Percentiles rank a stretch among this genome's conserved stretches.
Evolutionary conservation across 2,797 vertebrate species (phyloP).

Genomic region (Phrynocephalus guinanensis): DNA sequence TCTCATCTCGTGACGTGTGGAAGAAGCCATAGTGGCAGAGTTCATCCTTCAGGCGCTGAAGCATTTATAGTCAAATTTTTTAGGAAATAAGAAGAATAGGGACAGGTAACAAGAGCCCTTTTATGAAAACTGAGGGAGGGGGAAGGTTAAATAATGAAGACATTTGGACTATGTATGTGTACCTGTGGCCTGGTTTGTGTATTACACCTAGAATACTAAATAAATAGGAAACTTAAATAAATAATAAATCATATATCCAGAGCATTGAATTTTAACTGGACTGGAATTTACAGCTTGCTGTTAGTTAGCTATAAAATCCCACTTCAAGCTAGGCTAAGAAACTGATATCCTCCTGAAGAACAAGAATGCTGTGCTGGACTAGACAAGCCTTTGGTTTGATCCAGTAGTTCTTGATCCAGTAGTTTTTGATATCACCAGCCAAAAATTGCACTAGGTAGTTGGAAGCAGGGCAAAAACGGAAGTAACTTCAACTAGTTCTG

Average conservation of each 20-base stretch:
- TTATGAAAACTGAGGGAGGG: neutral
- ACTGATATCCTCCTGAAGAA: too few species aligned
- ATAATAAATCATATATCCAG: too few species aligned
- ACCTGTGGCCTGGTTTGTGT: too few species aligned
- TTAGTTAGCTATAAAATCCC: neutral
- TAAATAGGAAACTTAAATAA: too few species aligned
- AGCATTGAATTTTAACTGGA: neutral
- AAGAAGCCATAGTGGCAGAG: neutral
- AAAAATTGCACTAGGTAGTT: too few species aligned
- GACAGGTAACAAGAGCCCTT: neutral
- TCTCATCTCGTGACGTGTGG: neutral
- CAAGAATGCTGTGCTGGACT: too few species aligned
- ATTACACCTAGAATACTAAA: too few species aligned
- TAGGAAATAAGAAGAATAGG: neutral
- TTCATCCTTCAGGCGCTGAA: neutral
- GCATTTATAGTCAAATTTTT: neutral
- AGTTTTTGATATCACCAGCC: too few species aligned
- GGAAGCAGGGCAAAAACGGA: too few species aligned
- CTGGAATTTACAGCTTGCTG: neutral
- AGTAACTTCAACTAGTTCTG: too few species aligned
- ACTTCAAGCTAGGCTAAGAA: too few species aligned
- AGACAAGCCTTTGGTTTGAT: too few species aligned
- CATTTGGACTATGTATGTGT: neutral
- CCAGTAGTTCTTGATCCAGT: neutral
- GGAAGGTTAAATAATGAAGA: neutral